A percentile compares a stretch with the other conserved stretches of the same genome.
These are phyloP conservation scores for Saturnia pavonia DNA, from an alignment of 2,888 invertebrate species.

Conservation along the genomic window DNA sequence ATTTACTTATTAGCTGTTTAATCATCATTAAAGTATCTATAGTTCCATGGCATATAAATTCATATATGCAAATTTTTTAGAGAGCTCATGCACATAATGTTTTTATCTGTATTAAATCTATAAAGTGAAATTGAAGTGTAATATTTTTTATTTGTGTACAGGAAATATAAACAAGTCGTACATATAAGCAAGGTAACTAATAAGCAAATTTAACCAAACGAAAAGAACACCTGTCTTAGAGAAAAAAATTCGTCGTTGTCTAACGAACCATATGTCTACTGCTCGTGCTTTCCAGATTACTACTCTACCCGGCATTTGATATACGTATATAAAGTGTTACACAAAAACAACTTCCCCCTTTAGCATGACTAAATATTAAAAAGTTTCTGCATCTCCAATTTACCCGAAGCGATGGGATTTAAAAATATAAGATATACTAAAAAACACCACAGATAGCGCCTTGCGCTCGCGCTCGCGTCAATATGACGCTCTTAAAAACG, in stretches of 20 bases:
- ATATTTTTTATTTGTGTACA: background rate
- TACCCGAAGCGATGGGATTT: conserved; percentile 68
- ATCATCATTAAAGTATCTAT: too few species aligned
- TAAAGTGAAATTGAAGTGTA: background rate
- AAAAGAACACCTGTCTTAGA: conserved; percentile 53
- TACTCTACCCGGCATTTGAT: conserved; percentile 43
- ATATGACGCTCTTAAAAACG: conserved; percentile 78
- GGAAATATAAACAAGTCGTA: background rate
- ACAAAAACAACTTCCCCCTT: conserved; percentile 65
- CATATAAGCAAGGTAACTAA: background rate
- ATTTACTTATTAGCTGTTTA: too few species aligned
- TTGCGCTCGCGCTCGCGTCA: conserved; percentile 67
- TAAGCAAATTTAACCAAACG: conserved; percentile 25
- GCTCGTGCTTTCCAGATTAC: conserved; percentile 57
- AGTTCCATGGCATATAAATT: too few species aligned
- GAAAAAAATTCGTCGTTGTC: conserved; percentile 53
- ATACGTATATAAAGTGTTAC: conserved; percentile 55
- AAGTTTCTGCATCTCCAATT: conserved; percentile 66
- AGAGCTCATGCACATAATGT: background rate
- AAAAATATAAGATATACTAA: conserved; percentile 71
- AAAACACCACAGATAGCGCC: conserved; percentile 69
- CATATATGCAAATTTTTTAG: background rate
- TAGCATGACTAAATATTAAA: conserved; percentile 71
- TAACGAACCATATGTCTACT: conserved; percentile 72
- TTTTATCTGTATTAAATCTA: background rate